Evolutionary conservation across 37 sponge, comb jelly and placozoan genomes (phyloP).

Genomic region (Sycon ciliatum): DNA sequence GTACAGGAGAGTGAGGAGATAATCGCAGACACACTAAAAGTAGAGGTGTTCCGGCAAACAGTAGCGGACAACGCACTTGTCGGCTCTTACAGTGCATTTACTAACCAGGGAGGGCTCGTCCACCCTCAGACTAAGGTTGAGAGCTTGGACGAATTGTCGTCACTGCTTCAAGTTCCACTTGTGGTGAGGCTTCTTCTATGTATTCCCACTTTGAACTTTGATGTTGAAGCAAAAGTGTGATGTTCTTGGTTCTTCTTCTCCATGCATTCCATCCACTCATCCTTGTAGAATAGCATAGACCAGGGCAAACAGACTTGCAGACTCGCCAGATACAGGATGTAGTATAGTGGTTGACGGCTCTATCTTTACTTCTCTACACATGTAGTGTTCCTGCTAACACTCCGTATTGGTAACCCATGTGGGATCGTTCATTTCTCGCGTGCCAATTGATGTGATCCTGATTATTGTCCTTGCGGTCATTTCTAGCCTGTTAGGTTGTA

Average conservation of each 20-base stretch:
- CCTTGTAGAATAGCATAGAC: too few species aligned
- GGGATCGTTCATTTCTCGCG: too few species aligned
- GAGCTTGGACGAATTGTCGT: constrained; percentile 95
- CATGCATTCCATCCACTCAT: too few species aligned
- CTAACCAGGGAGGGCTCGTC: constrained; percentile 90
- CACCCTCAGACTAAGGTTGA: constrained; percentile 87
- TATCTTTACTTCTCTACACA: too few species aligned
- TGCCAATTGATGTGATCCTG: too few species aligned
- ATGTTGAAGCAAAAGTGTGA: background rate
- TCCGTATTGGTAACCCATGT: too few species aligned
- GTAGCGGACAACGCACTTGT: constrained; percentile 87
- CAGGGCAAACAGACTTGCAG: background rate
- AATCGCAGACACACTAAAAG: constrained; percentile 72
- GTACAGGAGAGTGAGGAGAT: constrained; percentile 96
- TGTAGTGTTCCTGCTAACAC: too few species aligned
- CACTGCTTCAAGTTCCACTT: constrained; percentile 96
- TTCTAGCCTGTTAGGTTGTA: too few species aligned
- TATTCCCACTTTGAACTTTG: background rate
- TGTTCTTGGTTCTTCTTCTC: too few species aligned
- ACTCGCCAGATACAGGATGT: background rate
- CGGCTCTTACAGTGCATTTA: constrained; percentile 87
- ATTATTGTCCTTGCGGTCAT: too few species aligned
- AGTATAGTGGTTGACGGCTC: background rate
- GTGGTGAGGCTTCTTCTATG: constrained; percentile 52
- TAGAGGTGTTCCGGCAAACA: constrained; percentile 97